Conservation (phyloP, 30 jellyfish, hydroid and myxozoan species). For the Morbakka virulenta region DNA sequence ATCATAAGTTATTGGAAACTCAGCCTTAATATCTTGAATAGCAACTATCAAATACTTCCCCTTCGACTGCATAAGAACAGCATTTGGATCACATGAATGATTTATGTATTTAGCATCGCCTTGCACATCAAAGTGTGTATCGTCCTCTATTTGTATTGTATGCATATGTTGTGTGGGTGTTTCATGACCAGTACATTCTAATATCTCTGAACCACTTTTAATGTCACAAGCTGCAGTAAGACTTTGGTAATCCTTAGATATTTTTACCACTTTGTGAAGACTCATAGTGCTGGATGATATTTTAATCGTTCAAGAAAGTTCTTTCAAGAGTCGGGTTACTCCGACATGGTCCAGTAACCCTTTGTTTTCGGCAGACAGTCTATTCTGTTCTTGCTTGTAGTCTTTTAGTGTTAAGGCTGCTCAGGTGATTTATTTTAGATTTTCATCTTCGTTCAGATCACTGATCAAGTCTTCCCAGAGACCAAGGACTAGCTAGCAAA, state of each 20-base stretch:
- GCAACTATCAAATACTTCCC: neutral
- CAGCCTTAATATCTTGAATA: neutral
- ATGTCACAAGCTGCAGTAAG: neutral
- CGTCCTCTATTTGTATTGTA: neutral
- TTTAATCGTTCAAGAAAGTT: no score
- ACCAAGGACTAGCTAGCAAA: no score
- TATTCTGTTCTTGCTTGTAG: no score
- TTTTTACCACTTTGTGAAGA: neutral
- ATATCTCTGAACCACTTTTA: neutral
- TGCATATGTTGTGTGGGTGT: neutral
- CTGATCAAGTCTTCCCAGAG: no score
- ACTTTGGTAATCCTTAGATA: neutral
- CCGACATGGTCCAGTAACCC: no score
- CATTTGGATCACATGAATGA: constrained; percentile 16
- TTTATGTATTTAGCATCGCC: neutral
- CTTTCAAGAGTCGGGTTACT: no score
- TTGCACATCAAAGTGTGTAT: neutral
- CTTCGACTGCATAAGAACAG: neutral
- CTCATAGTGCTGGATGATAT: no score
- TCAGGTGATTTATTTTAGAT: no score
- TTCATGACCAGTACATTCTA: neutral
- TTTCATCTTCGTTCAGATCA: no score
- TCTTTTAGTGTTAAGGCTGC: no score
- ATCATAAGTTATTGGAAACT: neutral
- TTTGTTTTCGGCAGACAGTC: no score